Conservation (phyloP, 2,888 invertebrate species). For the Aleiodes testaceus region DNA sequence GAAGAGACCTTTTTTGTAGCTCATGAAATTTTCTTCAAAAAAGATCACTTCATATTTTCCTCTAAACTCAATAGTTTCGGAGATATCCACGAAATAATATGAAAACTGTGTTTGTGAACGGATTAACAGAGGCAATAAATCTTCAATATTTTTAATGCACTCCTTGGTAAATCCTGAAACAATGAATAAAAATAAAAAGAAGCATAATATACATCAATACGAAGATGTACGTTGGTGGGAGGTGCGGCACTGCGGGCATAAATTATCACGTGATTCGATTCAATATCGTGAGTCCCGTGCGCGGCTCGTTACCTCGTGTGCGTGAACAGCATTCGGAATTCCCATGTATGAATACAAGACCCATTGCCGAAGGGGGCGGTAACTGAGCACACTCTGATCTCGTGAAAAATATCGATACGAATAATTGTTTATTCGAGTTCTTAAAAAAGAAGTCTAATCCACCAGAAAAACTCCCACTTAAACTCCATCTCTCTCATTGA, state of each 20-base stretch:
- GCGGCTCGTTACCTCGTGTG: conserved; percentile 43
- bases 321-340: conserved; percentile 42
- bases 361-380: conserved; percentile 13
- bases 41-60: too few relatives aligned
- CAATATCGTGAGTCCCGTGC: conserved; percentile 46
- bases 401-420: conserved; percentile 16
- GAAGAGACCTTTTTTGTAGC: too few relatives aligned
- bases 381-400: conserved; percentile 8
- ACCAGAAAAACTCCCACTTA: too few relatives aligned
- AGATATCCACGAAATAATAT: too few relatives aligned
- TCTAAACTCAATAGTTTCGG: too few relatives aligned
- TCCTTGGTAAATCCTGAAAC: conserved; percentile 9
- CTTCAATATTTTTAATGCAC: conserved; percentile 28
- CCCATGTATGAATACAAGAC: conserved; percentile 30
- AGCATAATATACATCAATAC: too few relatives aligned
- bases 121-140: too few relatives aligned
- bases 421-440: background rate
- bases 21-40: too few relatives aligned
- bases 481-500: too few relatives aligned
- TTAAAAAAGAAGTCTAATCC: too few relatives aligned
- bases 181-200: background rate
- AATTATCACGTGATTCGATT: conserved; percentile 55
- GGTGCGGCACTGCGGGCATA: conserved; percentile 42
- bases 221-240: conserved; percentile 12
- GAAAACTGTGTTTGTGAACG: too few relatives aligned